phyloP scores from a whole-genome alignment of 2,797 vertebrate genomes.

The Micropoecilia bifurca region DNA sequence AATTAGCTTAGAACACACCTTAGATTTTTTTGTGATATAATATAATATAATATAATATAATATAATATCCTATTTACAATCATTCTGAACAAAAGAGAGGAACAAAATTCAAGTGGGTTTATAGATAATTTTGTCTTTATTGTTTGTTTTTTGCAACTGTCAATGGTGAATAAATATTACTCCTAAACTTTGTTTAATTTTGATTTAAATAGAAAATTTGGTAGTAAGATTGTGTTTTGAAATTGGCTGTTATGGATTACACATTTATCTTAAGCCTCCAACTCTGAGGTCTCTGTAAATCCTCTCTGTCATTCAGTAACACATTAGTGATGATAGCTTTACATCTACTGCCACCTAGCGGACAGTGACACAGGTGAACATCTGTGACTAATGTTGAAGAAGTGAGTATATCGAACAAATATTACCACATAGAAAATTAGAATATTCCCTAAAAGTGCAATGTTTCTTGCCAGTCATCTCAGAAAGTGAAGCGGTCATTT shows the following conservation, averaged over 20 bases:
- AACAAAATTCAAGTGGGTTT: neutral
- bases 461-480: too few species aligned
- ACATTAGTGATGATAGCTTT: neutral
- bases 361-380: neutral
- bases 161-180: neutral
- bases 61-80: neutral
- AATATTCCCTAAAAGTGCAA: too few species aligned
- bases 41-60: neutral
- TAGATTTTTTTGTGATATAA: neutral
- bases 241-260: neutral
- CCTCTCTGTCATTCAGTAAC: neutral
- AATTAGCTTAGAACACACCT: neutral
- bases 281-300: neutral
- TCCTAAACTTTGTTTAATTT: neutral
- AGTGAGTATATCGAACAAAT: neutral
- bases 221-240: neutral
- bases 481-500: too few species aligned
- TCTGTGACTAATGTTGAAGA: neutral
- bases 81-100: neutral
- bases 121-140: neutral
- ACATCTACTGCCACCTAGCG: conserved; percentile 62
- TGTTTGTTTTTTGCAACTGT: neutral
- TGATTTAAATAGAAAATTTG: neutral
- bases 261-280: neutral
- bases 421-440: too few species aligned